Evolutionary conservation across 2,113 vertebrate species (phyloP).

Genomic region (Pardalotus punctatus): DNA sequence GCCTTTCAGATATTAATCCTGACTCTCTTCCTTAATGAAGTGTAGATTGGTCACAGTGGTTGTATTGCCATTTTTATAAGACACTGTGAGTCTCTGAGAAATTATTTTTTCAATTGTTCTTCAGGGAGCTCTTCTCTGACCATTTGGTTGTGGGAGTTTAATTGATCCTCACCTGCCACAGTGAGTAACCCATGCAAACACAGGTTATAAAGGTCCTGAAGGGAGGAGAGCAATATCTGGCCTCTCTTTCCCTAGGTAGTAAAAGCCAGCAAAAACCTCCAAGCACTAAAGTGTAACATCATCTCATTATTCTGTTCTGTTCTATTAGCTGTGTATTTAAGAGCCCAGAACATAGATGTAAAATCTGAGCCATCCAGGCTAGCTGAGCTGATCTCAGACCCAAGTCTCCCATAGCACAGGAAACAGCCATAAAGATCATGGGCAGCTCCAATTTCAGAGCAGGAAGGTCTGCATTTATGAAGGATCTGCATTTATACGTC

Average conservation of each 20-base stretch:
- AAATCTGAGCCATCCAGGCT: slow-evolving; percentile 44
- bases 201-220: not conserved
- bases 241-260: not conserved
- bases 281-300: not conserved
- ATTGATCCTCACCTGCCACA: not conserved
- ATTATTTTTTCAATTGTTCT: not conserved
- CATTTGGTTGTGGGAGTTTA: not conserved
- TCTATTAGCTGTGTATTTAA: slow-evolving; percentile 12
- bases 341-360: not conserved
- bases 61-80: not conserved
- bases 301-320: not conserved
- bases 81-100: not conserved
- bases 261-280: not conserved
- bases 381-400: slow-evolving; percentile 16
- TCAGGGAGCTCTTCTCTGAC: not conserved
- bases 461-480: slow-evolving; percentile 47
- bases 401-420: not conserved
- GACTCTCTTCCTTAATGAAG: not conserved
- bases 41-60: not conserved
- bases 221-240: not conserved
- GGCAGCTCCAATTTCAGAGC: slow-evolving; percentile 30
- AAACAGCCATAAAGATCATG: slow-evolving; percentile 40
- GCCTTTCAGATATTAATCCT: not conserved
- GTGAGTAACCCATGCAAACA: not conserved
- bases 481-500: not conserved